phyloP scores from a whole-genome alignment of 37 sponge, comb jelly and placozoan species.

The Cliona cf. orientalis region DNA sequence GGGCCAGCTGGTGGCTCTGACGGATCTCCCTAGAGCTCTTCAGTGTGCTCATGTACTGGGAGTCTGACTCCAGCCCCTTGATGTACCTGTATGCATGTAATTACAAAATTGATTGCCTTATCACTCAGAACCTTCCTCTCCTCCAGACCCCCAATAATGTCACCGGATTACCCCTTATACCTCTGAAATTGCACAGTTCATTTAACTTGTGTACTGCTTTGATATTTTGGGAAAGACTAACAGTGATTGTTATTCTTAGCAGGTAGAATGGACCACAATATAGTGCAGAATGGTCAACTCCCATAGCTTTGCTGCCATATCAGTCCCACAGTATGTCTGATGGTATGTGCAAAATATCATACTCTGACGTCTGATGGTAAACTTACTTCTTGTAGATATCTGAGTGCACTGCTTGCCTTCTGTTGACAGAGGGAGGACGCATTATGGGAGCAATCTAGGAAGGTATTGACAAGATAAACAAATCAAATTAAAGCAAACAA shows the following conservation, averaged over 20 bases:
- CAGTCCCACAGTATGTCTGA: background rate
- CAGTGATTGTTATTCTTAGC: too few species aligned
- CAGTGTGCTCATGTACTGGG: slow-evolving; percentile 9
- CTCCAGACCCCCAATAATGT: too few species aligned
- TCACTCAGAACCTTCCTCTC: too few species aligned
- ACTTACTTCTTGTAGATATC: slow-evolving; percentile 50
- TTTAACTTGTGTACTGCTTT: too few species aligned
- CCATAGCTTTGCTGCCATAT: background rate
- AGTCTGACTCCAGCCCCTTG: slow-evolving; percentile 25
- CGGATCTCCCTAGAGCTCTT: slow-evolving; percentile 12
- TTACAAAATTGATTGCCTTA: too few species aligned
- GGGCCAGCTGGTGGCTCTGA: background rate
- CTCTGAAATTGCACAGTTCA: too few species aligned
- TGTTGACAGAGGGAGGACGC: slow-evolving; percentile 34
- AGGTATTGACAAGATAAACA: background rate
- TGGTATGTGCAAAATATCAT: background rate
- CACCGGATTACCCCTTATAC: too few species aligned
- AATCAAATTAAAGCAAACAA: too few species aligned
- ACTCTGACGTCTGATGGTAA: background rate
- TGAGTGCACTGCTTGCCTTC: slow-evolving; percentile 23
- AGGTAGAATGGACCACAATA: too few species aligned
- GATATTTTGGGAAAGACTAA: too few species aligned
- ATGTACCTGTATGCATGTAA: slow-evolving; percentile 40
- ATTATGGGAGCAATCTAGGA: slow-evolving; percentile 22
- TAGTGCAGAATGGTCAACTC: background rate